These are phyloP conservation scores for Apteryx mantelli DNA, from an alignment of 2,113 vertebrate genomes.

Conservation along the genomic window DNA sequence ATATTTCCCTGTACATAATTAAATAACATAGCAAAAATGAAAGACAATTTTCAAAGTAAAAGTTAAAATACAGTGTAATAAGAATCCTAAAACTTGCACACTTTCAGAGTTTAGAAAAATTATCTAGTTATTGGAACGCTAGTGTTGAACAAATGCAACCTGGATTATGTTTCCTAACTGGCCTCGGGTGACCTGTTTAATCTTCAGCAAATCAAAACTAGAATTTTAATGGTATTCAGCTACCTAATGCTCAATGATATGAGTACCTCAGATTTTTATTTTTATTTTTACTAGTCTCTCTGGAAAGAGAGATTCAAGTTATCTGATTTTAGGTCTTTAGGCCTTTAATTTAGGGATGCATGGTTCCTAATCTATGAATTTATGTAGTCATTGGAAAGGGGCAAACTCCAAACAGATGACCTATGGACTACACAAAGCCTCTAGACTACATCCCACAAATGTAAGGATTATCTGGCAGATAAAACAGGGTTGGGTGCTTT, in stretches of 20 bases:
- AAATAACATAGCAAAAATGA: not conserved
- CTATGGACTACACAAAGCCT: not conserved
- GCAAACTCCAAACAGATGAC: not conserved
- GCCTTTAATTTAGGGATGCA: not conserved
- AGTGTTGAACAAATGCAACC: not conserved
- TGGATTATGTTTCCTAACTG: not conserved
- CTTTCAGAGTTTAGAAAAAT: not conserved
- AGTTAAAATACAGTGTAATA: not conserved
- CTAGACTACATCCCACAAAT: not conserved
- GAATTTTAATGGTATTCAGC: not conserved
- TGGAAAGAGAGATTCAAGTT: not conserved
- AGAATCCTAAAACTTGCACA: not conserved
- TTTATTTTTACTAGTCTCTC: not conserved
- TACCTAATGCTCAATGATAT: not conserved
- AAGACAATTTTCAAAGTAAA: not conserved
- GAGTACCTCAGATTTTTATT: not conserved
- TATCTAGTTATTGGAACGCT: not conserved
- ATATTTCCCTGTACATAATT: not conserved
- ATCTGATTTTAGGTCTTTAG: not conserved
- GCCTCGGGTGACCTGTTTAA: conserved; percentile 3
- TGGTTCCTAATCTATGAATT: not conserved
- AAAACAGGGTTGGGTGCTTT: not conserved
- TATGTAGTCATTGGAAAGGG: not conserved
- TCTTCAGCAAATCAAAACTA: conserved; percentile 5
- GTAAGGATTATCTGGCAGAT: not conserved